phyloP scores from a whole-genome alignment of 2,888 invertebrate genomes.

The Pollenia amentaria region DNA sequence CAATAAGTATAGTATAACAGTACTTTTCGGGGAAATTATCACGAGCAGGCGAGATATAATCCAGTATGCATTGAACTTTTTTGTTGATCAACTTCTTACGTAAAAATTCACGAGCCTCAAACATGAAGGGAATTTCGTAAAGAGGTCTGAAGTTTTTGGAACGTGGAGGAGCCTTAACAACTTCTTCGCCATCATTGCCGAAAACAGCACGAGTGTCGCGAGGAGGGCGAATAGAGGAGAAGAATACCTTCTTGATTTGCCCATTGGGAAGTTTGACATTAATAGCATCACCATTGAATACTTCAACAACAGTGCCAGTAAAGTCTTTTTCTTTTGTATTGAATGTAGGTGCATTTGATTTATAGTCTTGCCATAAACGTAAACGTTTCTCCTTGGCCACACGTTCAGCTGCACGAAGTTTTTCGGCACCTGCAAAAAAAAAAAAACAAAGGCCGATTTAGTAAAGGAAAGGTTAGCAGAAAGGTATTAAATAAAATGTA shows the following conservation, averaged over 20 bases:
- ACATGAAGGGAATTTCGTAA: slow-evolving; percentile 99
- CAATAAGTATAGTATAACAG: slow-evolving; percentile 95
- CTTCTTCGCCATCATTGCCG: slow-evolving; percentile 89
- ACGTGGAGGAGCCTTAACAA: slow-evolving; percentile 87
- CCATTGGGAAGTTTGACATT: slow-evolving; percentile 92
- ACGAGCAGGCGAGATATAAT: slow-evolving; percentile 98
- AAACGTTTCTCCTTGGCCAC: slow-evolving; percentile 94
- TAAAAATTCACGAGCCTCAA: slow-evolving; percentile 98
- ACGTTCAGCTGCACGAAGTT: slow-evolving; percentile 93
- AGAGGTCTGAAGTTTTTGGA: slow-evolving; percentile 93
- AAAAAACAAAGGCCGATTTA: neutral
- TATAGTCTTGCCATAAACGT: slow-evolving; percentile 96
- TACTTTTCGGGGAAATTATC: slow-evolving; percentile 97
- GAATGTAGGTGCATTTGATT: slow-evolving; percentile 89
- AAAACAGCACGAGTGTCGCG: slow-evolving; percentile 88
- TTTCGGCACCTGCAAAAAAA: slow-evolving; percentile 88
- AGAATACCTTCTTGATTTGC: slow-evolving; percentile 94
- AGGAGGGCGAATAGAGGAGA: slow-evolving; percentile 98
- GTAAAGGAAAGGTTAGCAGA: neutral
- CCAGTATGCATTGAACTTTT: slow-evolving; percentile 95
- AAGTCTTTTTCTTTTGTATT: slow-evolving; percentile 93
- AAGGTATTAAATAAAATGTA: neutral
- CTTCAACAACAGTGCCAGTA: slow-evolving; percentile 93
- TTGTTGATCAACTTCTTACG: slow-evolving; percentile 98
- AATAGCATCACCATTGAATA: slow-evolving; percentile 97